A percentile compares a stretch with the other conserved stretches of the same genome.
Conservation (phyloP, 2,888 invertebrate genomes). For the Junonia oenone region DNA sequence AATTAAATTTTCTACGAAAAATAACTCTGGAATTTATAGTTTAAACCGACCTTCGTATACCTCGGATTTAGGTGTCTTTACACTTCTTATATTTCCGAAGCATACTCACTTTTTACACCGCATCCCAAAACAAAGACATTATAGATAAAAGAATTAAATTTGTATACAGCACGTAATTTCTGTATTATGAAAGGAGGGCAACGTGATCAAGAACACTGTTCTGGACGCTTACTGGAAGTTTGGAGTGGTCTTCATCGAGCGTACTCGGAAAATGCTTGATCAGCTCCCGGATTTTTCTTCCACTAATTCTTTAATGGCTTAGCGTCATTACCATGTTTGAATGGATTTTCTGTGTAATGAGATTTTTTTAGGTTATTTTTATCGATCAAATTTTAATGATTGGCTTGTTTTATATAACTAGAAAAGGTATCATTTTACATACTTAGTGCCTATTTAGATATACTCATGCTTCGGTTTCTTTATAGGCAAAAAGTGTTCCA, state of each 20-base stretch:
- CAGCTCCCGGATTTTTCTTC: conserved; percentile 1
- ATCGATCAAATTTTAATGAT: too few relatives aligned
- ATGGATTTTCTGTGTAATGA: not conserved
- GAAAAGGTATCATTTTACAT: too few relatives aligned
- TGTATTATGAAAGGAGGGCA: not conserved
- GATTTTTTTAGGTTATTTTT: not conserved
- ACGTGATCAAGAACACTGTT: conserved; percentile 13
- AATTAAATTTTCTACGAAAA: too few relatives aligned
- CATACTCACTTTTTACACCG: too few relatives aligned
- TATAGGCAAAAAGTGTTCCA: too few relatives aligned
- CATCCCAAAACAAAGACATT: not conserved
- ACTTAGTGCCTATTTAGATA: too few relatives aligned
- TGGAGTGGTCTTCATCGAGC: conserved; percentile 11
- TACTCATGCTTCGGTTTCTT: too few relatives aligned
- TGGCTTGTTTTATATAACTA: too few relatives aligned
- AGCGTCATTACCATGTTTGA: not conserved
- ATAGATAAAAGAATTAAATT: not conserved
- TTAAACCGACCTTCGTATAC: too few relatives aligned
- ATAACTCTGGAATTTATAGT: too few relatives aligned
- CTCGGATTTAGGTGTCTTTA: too few relatives aligned
- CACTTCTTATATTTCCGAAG: too few relatives aligned
- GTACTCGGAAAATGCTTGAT: conserved; percentile 12
- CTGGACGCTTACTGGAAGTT: conserved; percentile 16
- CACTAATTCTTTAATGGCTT: not conserved
- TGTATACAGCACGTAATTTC: not conserved